A percentile compares a stretch with the other conserved stretches of the same genome.
Conservation (phyloP, 2,888 invertebrate species). For the Synergus laeviventris region DNA sequence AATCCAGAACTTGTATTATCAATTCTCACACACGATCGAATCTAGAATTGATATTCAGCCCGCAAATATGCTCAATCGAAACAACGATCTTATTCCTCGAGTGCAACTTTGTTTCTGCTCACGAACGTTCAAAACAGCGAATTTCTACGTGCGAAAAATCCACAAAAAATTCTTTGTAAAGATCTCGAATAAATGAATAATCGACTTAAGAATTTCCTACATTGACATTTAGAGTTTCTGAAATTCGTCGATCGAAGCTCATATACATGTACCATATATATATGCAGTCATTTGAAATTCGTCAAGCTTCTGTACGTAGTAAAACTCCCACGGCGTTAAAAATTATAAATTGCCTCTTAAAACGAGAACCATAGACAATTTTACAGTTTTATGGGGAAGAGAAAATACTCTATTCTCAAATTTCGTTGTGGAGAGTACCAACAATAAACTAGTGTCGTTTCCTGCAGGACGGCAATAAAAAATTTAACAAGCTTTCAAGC, state of each 20-base stretch:
- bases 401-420: not conserved
- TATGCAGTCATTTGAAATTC: conserved; percentile 22
- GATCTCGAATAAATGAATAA: too few relatives aligned
- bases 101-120: conserved; percentile 34
- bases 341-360: conserved; percentile 17
- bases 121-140: not conserved
- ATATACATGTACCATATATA: too few relatives aligned
- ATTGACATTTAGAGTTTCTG: too few relatives aligned
- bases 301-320: conserved; percentile 22
- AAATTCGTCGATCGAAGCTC: too few relatives aligned
- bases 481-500: conserved; percentile 29
- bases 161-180: too few relatives aligned
- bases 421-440: not conserved
- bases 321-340: conserved; percentile 29
- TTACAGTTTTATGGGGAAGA: conserved; percentile 16
- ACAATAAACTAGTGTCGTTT: conserved; percentile 9
- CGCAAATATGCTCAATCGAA: conserved; percentile 34
- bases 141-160: conserved; percentile 16
- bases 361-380: not conserved
- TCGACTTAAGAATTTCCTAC: too few relatives aligned
- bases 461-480: not conserved
- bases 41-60: conserved; percentile 38
- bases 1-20: conserved; percentile 24
- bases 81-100: conserved; percentile 26
- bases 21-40: conserved; percentile 31